Base-by-base conservation (phyloP, 2,888 invertebrate genomes). In the Epistrophella euchroma region DNA sequence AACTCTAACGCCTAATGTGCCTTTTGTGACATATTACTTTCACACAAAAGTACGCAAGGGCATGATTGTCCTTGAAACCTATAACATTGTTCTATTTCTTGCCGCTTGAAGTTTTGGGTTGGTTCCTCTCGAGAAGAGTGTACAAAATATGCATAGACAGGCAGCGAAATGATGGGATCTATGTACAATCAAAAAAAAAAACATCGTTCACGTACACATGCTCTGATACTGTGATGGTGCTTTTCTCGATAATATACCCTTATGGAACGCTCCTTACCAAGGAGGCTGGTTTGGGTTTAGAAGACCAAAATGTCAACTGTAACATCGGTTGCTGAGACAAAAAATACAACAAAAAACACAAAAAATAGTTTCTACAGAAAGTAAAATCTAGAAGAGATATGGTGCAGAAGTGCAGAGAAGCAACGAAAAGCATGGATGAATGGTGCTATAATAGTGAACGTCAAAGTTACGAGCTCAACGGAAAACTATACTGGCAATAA, bases 261-360 rank as follows among this genome's bases (percentile, higher is more conserved):
- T 66, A 56, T 79, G 72, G n/a, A 72, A 70, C 78, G 56, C 74
- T 74, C 28, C 37, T 17, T 17, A 13, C 32, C 62, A 70, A 52
- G 56, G 56, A 70, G 40, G n/a, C 7, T 47, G 71, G 25, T n/a
- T 52, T 68, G 37, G 37, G 68, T 17, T 35, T 22, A 50, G 66
- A 9, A 50, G 47, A 40, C 25, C 37, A 17, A 32, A 81, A 75
- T 82, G 82, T 82, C 86, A 86, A 82, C 82, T 86, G 82, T 85
- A 76, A 82, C 86, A 85, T 85, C 85, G 86, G 82, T 82, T 82
- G 86, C 82, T 86, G 74, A 74, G 82, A 86, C 40, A 55, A 55
- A n/a, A 74, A 64, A 40, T n/a, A 55, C 19, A 25, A 55, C 15
- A 64, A 66, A 43, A 47, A 25, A 43, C 10, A 25, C 9, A 45